A percentile compares a stretch with the other conserved stretches of the same genome.
phyloP scores from a whole-genome alignment of 2,797 vertebrate genomes.

The Chloroceryle amazona region DNA sequence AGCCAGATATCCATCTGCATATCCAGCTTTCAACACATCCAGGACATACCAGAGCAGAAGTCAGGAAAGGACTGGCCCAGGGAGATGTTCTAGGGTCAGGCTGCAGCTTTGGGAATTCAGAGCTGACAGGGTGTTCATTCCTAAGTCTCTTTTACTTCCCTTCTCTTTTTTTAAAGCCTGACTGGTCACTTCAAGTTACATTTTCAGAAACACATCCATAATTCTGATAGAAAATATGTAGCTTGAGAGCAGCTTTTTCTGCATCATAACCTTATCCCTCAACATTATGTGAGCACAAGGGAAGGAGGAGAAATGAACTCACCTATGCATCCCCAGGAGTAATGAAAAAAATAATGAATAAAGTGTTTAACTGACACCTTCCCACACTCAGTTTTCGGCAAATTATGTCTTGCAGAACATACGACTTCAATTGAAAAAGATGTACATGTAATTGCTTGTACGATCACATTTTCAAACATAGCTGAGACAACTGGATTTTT shows the following conservation, averaged over 20 bases:
- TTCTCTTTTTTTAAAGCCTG: background rate
- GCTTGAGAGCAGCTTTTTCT: background rate
- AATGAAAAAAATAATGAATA: background rate
- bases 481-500: background rate
- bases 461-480: background rate
- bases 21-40: accelerated
- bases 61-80: background rate
- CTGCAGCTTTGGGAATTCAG: background rate
- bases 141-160: background rate
- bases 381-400: background rate
- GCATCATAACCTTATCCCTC: background rate
- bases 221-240: background rate
- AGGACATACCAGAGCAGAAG: accelerated
- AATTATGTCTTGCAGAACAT: background rate
- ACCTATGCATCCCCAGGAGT: background rate
- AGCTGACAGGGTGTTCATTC: background rate
- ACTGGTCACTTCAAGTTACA: background rate
- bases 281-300: background rate
- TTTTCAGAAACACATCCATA: accelerated
- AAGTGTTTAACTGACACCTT: background rate
- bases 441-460: background rate
- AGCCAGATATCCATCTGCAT: accelerated
- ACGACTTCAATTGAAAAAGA: background rate
- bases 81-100: background rate
- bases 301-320: background rate